Conservation (phyloP, 2,797 vertebrate species). For the Rhadinocentrus ornatus region DNA sequence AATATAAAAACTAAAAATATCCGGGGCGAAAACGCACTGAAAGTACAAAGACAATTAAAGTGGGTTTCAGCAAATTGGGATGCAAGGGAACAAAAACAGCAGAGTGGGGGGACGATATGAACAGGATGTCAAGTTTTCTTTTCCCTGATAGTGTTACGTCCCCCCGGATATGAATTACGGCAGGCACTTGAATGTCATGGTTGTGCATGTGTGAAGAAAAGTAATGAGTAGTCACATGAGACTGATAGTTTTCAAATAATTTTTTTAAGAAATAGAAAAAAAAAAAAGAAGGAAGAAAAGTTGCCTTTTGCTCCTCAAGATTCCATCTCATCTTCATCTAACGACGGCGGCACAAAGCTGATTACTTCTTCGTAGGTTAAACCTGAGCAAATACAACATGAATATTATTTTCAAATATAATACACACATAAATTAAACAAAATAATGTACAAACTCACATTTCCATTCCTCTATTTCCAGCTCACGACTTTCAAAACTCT, state of each 20-base stretch:
- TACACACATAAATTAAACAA: neutral
- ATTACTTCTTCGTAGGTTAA: slow-evolving; percentile 94
- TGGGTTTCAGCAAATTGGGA: slow-evolving; percentile 26
- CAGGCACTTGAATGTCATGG: slow-evolving; percentile 92
- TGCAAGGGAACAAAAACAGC: slow-evolving; percentile 44
- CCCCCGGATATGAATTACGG: slow-evolving; percentile 81
- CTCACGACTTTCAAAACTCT: slow-evolving; percentile 97
- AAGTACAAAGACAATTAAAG: slow-evolving; percentile 34
- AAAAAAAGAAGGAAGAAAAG: slow-evolving; percentile 4
- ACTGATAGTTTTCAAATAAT: slow-evolving; percentile 85
- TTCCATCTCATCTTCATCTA: slow-evolving; percentile 96
- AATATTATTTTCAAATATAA: neutral
- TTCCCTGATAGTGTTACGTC: slow-evolving; percentile 75
- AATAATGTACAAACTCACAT: slow-evolving; percentile 83
- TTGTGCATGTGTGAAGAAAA: slow-evolving; percentile 69
- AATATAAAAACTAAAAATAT: slow-evolving; percentile 34
- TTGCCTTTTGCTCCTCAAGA: slow-evolving; percentile 82
- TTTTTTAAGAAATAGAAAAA: slow-evolving; percentile 46
- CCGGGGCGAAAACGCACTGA: slow-evolving; percentile 35
- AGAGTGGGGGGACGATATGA: slow-evolving; percentile 32
- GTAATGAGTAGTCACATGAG: slow-evolving; percentile 76
- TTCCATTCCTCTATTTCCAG: slow-evolving; percentile 98
- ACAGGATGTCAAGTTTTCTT: slow-evolving; percentile 46
- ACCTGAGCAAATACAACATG: slow-evolving; percentile 75
- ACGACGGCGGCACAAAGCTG: slow-evolving; percentile 91